Evolutionary conservation across 2,888 invertebrate species (phyloP), one percentile per base, ranked within the genome.

Genomic region (Malacosoma neustria): DNA sequence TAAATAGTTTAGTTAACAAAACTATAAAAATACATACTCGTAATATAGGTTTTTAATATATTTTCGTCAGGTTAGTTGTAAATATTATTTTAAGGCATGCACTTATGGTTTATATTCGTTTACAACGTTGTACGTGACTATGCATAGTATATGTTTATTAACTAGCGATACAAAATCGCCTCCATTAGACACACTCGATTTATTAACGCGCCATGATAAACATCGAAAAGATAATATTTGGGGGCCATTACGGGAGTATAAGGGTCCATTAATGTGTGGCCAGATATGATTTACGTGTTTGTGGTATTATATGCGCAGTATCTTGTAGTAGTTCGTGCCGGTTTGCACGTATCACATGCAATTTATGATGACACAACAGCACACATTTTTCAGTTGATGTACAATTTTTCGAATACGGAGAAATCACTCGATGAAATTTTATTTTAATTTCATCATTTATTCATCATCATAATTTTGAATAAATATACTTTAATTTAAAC

Each of bases 191-290:
- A 22, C 22, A 5, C 22, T 22, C 59, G 57, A 69, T 69, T 68
- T 67, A 69, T 68, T 60, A 60, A 57, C 49, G 49, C 49, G 46
- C 58, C 67, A 66, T 64, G 68, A 61, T 63, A 48, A 57, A 57
- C 52, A 51, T 57, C 48, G 40, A 37, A 47, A 53, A 22, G 22
- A 22, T 22, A 22, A 22, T 22, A 22, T 22, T 22, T 22, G 22
- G 22, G 22, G 22, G 6, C 9, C 22, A 7, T 22, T 22, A 22
- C 40, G 57, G 46, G 49, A 53, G 43, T 43, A 45, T 55, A 53
- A 48, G 46, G 40, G 42, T 41, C 46, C 48, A 46, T 56, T 50
- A 53, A 45, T 38, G 45, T 22, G 38, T 39, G 31, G 11, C 14
- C 11, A 14, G 14, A 11, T 14, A 12, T 22, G 11, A 13, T 34